These are phyloP conservation scores for Tetrao urogallus DNA, from an alignment of 2,113 vertebrate species.

Conservation along the genomic window DNA sequence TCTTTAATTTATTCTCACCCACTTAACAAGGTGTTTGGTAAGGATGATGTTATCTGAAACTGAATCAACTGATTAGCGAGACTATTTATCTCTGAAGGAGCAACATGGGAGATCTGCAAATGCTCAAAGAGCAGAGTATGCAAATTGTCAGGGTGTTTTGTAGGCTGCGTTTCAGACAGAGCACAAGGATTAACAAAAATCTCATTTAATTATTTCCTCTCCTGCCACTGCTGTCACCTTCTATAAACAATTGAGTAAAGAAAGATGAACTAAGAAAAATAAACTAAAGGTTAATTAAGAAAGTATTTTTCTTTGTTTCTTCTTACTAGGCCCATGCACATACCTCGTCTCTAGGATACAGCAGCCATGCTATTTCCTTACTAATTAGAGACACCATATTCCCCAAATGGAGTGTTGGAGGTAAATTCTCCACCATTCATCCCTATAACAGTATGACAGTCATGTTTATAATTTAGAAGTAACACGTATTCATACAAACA, in stretches of 20 bases:
- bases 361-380: constrained; percentile 51
- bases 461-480: constrained; percentile 60
- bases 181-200: background rate
- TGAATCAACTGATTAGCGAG: background rate
- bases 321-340: constrained; percentile 7
- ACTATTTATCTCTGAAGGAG: constrained; percentile 6
- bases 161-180: constrained; percentile 6
- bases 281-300: constrained; percentile 62
- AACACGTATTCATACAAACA: constrained; percentile 47
- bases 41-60: background rate
- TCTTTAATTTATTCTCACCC: background rate
- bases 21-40: constrained; percentile 10
- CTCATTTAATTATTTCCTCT: constrained; percentile 48
- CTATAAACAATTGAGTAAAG: constrained; percentile 57
- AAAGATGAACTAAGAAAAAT: constrained; percentile 18
- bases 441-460: constrained; percentile 67
- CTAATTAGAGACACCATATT: constrained; percentile 73
- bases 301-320: background rate
- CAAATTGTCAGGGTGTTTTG: background rate
- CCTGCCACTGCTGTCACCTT: constrained; percentile 31
- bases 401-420: constrained; percentile 26
- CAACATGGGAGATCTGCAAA: background rate
- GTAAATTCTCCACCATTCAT: background rate
- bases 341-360: constrained; percentile 44
- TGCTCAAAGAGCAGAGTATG: background rate